These are phyloP conservation scores for Cyrtorhinus lividipennis DNA, from an alignment of 1,140 invertebrate species.

Conservation along the genomic window DNA sequence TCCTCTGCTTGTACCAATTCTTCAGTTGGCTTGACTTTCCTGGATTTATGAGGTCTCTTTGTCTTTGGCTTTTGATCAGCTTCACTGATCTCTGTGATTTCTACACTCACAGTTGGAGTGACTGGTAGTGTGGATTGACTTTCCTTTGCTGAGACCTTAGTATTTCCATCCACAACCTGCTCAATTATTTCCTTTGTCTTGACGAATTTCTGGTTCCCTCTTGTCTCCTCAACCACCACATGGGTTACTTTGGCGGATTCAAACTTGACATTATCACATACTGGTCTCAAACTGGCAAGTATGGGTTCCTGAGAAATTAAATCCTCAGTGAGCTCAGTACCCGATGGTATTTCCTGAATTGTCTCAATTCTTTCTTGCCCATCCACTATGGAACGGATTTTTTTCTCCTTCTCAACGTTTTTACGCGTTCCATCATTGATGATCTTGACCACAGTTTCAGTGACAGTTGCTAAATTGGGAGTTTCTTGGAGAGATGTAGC, in stretches of 20 bases:
- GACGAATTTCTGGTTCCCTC: neutral
- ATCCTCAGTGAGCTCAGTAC: constrained; percentile 16
- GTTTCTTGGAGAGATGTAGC: no score
- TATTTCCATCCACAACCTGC: constrained; percentile 19
- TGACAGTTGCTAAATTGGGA: no score
- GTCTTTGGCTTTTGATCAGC: neutral
- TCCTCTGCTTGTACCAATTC: no score
- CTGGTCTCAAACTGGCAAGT: neutral
- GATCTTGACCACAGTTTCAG: no score
- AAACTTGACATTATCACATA: neutral
- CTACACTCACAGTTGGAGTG: constrained; percentile 4
- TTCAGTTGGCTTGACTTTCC: no score
- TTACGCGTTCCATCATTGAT: no score
- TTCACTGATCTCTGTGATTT: constrained; percentile 20
- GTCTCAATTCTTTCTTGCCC: no score
- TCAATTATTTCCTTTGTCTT: constrained; percentile 20
- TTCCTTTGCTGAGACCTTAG: neutral
- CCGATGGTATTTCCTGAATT: constrained; percentile 16
- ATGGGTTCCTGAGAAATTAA: neutral
- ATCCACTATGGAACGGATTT: no score
- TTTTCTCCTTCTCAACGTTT: no score
- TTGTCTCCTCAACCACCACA: neutral
- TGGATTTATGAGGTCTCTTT: no score
- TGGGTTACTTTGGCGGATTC: neutral
- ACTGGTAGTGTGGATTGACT: neutral